Percentiles rank a stretch among this genome's conserved stretches.
phyloP scores from a whole-genome alignment of 2,888 invertebrate genomes.

The Ophioninae sp. region DNA sequence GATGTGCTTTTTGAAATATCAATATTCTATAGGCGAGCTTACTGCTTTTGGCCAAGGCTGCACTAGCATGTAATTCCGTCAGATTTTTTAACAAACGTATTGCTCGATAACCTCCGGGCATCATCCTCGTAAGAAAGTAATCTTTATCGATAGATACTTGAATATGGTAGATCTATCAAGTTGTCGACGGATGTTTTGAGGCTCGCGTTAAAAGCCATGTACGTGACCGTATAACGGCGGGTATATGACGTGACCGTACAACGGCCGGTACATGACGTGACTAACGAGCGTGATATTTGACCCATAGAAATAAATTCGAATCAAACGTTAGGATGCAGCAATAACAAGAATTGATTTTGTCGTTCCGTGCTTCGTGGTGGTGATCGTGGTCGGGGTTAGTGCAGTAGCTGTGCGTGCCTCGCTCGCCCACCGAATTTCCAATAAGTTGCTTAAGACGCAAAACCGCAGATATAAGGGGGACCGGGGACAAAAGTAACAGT shows the following conservation, averaged over 20 bases:
- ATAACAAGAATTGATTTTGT: constrained; percentile 46
- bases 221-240: neutral
- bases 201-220: neutral
- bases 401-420: constrained; percentile 12
- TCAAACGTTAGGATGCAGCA: constrained; percentile 10
- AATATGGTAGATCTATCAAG: too few relatives aligned
- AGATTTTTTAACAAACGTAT: neutral
- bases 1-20: too few relatives aligned
- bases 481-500: too few relatives aligned
- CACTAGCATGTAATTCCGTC: too few relatives aligned
- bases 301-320: constrained; percentile 27
- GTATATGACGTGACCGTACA: neutral
- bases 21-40: too few relatives aligned
- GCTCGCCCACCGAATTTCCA: constrained; percentile 67
- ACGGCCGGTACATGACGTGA: neutral
- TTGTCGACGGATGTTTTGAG: neutral
- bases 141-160: neutral
- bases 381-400: too few relatives aligned
- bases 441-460: constrained; percentile 63
- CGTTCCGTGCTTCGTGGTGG: constrained; percentile 19
- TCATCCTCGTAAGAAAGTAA: neutral
- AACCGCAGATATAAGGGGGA: constrained; percentile 17
- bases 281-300: neutral
- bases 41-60: too few relatives aligned
- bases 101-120: neutral